Conservation (phyloP, 2,888 invertebrate species). For the Brachyopa scutellaris region DNA sequence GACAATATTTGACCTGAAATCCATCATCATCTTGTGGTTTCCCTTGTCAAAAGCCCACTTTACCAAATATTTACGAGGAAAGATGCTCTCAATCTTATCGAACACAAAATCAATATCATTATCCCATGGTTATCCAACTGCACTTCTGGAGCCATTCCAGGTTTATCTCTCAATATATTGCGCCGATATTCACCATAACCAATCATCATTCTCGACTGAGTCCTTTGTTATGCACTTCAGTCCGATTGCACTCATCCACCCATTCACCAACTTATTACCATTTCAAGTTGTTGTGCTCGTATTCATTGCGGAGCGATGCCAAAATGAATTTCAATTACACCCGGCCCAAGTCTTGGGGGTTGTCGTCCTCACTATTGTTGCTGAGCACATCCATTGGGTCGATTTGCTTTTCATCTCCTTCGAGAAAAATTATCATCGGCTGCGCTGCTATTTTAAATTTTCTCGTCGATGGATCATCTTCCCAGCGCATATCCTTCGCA, state of each 20-base stretch:
- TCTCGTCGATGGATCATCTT: conserved; percentile 39
- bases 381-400: too few relatives aligned
- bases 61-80: conserved; percentile 12
- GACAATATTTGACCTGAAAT: not conserved
- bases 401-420: too few relatives aligned
- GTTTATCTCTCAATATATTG: conserved; percentile 28
- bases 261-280: conserved; percentile 64
- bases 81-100: conserved; percentile 23
- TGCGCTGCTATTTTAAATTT: conserved; percentile 48
- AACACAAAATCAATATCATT: conserved; percentile 33
- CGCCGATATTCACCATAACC: conserved; percentile 26
- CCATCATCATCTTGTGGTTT: not conserved
- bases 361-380: too few relatives aligned
- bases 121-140: conserved; percentile 1
- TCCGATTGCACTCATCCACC: conserved; percentile 66
- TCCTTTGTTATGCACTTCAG: conserved; percentile 59
- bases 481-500: conserved; percentile 54
- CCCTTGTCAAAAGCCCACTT: not conserved
- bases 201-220: conserved; percentile 49
- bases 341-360: not conserved
- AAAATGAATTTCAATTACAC: conserved; percentile 70
- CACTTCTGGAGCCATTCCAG: not conserved
- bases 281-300: conserved; percentile 61
- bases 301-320: conserved; percentile 61
- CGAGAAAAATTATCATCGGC: conserved; percentile 27